Evolutionary conservation across 2,113 vertebrate species (phyloP), one percentile per base, ranked within the genome.

Genomic region (Dipodomys ordii): DNA sequence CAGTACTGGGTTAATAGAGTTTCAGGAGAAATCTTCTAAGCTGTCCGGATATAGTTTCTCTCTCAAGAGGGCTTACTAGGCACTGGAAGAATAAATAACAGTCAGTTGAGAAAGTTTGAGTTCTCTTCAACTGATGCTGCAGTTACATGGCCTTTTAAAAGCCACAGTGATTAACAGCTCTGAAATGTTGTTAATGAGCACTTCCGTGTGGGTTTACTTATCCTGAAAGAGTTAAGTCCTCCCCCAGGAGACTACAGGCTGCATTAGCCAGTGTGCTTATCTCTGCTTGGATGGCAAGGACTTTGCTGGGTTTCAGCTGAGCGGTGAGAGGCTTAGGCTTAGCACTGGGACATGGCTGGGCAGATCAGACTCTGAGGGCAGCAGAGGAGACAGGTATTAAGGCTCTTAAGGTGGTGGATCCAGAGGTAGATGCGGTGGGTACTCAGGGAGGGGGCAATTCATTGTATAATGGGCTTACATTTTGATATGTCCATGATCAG

Each of bases 211-310:
- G 72, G 53, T 87, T 95, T 90, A 84, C 44, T 74, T 49, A 78
- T 62, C 20, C 82, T 93, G 80, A 94, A 92, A 93, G 92, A 93
- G 90, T 90, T 89, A 95, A 82, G 71, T 60, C 94, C 87, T 93
- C 16, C 57, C 62, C 68, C 64, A 74, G 81, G 73, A 83, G 64
- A 44, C 57, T 93, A 78, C 1, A 4, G 83, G 60, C 23, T 82
- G 87, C 80, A 53, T 92, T 93, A 88, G 28, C 79, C 64, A 30
- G 62, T 79, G 67, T 83, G 25, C 71, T 80, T 83, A 27, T 30
- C 84, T 83, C 23, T 46, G 62, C 78, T 74, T 60, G n/a, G 74
- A 57, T 74, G 81, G 76, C 32, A 28, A 57, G 23, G 74, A 32
- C 62, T 22, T 67, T 87, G 6, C 18, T 69, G 27, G 5, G 3